Conservation (phyloP, 2,113 vertebrate genomes). For the Turnix velox region DNA sequence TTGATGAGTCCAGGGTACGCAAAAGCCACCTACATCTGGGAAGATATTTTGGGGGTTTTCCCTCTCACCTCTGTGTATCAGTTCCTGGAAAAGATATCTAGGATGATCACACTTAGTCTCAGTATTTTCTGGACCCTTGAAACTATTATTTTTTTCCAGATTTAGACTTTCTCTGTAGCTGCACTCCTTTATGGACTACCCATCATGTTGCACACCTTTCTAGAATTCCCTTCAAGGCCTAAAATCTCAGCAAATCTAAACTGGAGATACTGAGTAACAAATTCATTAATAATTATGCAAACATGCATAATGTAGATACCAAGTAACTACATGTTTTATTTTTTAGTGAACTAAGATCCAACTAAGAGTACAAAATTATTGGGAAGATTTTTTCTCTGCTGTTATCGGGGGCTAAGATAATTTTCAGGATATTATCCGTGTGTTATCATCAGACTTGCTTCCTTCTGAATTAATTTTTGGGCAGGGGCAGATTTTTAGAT, state of each 20-base stretch:
- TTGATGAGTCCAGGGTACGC: accelerated
- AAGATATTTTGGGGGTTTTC: not conserved
- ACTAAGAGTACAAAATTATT: not conserved
- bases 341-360: not conserved
- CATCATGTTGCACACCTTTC: too few relatives aligned
- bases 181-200: too few relatives aligned
- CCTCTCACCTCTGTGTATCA: not conserved
- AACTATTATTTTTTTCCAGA: not conserved
- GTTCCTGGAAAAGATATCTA: not conserved
- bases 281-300: not conserved
- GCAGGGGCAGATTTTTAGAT: not conserved
- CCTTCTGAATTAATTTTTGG: not conserved
- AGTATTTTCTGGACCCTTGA: not conserved
- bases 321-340: not conserved
- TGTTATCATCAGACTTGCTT: not conserved
- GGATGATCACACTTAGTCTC: not conserved
- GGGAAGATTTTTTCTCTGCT: not conserved
- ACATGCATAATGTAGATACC: not conserved
- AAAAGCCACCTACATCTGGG: not conserved
- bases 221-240: too few relatives aligned
- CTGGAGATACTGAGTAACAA: not conserved
- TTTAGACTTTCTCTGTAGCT: not conserved
- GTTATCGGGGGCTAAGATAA: not conserved
- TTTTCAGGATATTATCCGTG: not conserved
- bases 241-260: not conserved